Conservation (phyloP, 2,888 invertebrate genomes). For the Drosophila monieri region DNA sequence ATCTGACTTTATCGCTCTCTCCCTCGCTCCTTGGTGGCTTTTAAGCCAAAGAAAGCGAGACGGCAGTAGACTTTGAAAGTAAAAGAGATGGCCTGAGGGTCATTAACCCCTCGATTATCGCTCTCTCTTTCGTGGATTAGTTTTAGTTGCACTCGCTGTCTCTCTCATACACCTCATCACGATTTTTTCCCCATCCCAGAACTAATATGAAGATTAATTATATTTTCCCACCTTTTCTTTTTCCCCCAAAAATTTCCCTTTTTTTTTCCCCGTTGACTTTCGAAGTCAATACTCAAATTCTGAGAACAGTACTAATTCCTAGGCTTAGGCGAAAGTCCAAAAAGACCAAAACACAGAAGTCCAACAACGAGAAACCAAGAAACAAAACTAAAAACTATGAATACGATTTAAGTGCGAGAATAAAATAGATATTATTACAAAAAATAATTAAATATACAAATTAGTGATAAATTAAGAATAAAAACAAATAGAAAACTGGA, state of each 20-base stretch:
- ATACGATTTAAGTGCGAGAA: constrained; percentile 13
- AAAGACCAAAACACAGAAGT: constrained; percentile 28
- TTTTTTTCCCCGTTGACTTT: constrained; percentile 20
- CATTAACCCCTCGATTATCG: constrained; percentile 1
- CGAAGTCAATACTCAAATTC: constrained; percentile 79
- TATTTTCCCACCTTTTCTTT: constrained; percentile 54
- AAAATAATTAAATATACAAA: constrained; percentile 19
- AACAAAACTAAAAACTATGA: constrained; percentile 33
- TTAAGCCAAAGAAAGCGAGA: constrained; percentile 18
- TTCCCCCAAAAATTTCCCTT: constrained; percentile 13
- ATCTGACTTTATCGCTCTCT: background rate
- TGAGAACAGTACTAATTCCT: constrained; percentile 75
- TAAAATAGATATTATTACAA: constrained; percentile 18
- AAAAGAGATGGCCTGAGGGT: constrained; percentile 36
- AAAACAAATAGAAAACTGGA: constrained; percentile 11
- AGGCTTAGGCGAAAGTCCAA: constrained; percentile 57
- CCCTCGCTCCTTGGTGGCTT: background rate
- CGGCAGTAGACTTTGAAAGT: background rate
- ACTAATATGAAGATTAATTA: constrained; percentile 58
- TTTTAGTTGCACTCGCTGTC: constrained; percentile 3
- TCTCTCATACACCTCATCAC: constrained; percentile 13
- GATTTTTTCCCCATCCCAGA: constrained; percentile 34
- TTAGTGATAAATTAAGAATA: constrained; percentile 24
- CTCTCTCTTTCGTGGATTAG: background rate
- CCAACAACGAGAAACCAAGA: constrained; percentile 29